Evolutionary conservation across 2,113 vertebrate genomes (phyloP), one percentile per base, ranked within the genome.

Genomic region (Caretta caretta): DNA sequence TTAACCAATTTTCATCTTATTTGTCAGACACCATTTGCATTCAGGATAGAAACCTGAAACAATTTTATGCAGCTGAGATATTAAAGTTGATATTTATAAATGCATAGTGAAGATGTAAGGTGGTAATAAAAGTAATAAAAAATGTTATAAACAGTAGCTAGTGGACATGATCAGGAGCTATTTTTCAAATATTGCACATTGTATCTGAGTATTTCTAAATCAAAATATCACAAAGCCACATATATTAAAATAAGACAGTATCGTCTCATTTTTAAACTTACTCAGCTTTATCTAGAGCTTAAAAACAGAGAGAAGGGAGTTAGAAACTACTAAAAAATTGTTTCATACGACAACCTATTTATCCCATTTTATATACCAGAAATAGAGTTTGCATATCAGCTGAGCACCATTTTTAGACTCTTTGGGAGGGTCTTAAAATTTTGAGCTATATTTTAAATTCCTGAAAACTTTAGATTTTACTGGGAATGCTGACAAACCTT

Each of bases 1-100:
- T 93, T 96, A 88, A 88, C 53, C 94, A 87, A n/a, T 56, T 97
- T 98, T 96, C 96, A 94, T 98, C 90, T 96, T 85, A 83, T 95
- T 96, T 97, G 93, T 97, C 93, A 95, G 95, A 86, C 4, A 89
- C 80, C 49, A 84, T 95, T 96, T 97, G 80, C 42, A 91, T 90
- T 76, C 57, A 59, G 49, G 92, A 80, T 95, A 83, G 88, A 97
- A 96, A 96, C 49, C 5, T 89, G 86, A 96, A 93, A 35, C 16
- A 24, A 42, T 95, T 93, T 95, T 94, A 90, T 87, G 72, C 11
- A 94, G 53, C 35, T 24, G 19, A 97, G 81, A 90, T 96, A 90
- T 5, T 89, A 94, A 97, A 95, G 88, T 49, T 69, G 92, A 96
- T 29, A 95, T 94, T 97, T 97, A 95, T 84, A 95, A 96, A 94